A percentile compares a stretch with the other conserved stretches of the same genome.
Conservation (phyloP, 2,113 vertebrate genomes). For the Cisticola juncidis region DNA sequence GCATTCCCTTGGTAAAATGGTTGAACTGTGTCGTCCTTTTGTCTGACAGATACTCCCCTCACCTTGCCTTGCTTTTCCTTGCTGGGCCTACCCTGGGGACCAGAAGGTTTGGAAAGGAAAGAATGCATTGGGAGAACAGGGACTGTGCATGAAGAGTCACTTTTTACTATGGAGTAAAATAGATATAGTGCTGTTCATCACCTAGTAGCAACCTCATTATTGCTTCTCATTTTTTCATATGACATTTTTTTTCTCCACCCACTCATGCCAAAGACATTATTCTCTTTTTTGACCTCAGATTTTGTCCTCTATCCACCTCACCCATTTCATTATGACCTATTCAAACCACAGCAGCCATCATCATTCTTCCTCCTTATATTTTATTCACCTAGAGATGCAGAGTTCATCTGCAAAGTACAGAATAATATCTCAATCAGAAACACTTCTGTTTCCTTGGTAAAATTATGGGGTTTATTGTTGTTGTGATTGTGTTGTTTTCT, state of each 20-base stretch:
- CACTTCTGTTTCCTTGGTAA: not conserved
- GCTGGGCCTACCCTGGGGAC: accelerated
- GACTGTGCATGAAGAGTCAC: not conserved
- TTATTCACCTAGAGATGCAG: not conserved
- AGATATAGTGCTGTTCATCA: not conserved
- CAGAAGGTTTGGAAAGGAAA: not conserved
- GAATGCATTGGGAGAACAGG: not conserved
- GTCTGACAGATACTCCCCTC: not conserved
- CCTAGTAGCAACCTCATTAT: not conserved
- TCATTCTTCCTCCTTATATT: not conserved
- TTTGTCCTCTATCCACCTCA: accelerated
- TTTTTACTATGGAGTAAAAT: not conserved
- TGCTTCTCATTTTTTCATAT: not conserved
- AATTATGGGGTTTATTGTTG: accelerated
- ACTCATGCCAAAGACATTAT: not conserved
- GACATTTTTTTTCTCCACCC: not conserved
- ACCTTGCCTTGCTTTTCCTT: not conserved
- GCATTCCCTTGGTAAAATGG: not conserved
- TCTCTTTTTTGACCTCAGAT: not conserved
- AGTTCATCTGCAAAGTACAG: not conserved
- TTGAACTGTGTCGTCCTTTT: not conserved
- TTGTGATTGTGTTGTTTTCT: accelerated
- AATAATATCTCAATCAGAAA: not conserved
- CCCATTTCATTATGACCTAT: not conserved
- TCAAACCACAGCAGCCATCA: not conserved